A percentile compares a stretch with the other conserved stretches of the same genome.
Conservation (phyloP, 2,888 invertebrate genomes). For the Noctua janthina region DNA sequence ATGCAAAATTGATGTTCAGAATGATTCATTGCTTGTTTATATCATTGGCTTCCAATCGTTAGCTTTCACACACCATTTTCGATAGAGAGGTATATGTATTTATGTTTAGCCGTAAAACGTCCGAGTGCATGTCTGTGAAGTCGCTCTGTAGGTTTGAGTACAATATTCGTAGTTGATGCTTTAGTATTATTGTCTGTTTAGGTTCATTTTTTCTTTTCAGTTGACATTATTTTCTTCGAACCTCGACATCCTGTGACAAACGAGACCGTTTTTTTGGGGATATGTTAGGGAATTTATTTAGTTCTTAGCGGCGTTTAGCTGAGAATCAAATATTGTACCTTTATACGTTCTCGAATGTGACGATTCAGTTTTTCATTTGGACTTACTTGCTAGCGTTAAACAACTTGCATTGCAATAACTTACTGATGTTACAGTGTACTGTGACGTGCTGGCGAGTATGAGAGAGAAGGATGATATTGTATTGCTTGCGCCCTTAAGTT, state of each 20-base stretch:
- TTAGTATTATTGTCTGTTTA: conserved; percentile 57
- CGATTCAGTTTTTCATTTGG: conserved; percentile 53
- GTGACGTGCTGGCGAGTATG: conserved; percentile 84
- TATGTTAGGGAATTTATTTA: conserved; percentile 24
- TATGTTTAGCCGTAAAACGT: conserved; percentile 69
- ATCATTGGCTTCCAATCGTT: conserved; percentile 78
- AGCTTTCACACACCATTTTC: conserved; percentile 85
- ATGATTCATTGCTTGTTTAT: conserved; percentile 79
- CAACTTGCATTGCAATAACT: conserved; percentile 74
- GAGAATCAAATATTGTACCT: conserved; percentile 34
- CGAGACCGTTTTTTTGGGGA: conserved; percentile 17
- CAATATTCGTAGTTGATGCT: conserved; percentile 63
- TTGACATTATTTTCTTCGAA: conserved; percentile 34
- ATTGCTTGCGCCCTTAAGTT: conserved; percentile 72
- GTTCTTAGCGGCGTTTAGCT: conserved; percentile 15
- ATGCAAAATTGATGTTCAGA: conserved; percentile 86
- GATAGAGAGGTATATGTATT: conserved; percentile 75
- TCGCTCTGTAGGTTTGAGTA: conserved; percentile 61
- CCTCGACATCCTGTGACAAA: conserved; percentile 39
- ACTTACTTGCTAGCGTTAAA: conserved; percentile 77
- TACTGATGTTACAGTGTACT: conserved; percentile 67
- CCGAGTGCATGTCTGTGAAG: conserved; percentile 73
- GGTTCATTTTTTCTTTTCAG: conserved; percentile 40
- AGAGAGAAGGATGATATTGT: conserved; percentile 83
- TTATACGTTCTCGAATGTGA: conserved; percentile 20